Evolutionary conservation across 2,888 invertebrate genomes (phyloP).

Genomic region (Amaurobius ferox): DNA sequence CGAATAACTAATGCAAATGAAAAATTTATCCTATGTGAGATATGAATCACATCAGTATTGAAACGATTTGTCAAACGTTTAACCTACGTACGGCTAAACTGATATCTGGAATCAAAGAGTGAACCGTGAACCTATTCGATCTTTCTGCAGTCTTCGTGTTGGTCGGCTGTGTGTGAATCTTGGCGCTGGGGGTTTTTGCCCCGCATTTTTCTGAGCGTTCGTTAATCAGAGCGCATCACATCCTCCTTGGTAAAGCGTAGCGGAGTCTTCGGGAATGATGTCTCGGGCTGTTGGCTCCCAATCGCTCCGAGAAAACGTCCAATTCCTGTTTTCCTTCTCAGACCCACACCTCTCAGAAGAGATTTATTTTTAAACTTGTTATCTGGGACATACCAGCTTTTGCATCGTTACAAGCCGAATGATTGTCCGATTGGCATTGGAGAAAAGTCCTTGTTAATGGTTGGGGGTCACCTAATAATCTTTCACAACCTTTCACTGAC

Average conservation of each 20-base stretch:
- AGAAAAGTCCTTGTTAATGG: neutral
- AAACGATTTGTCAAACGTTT: too few relatives aligned
- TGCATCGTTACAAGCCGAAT: neutral
- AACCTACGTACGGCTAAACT: too few relatives aligned
- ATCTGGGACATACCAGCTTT: slow-evolving; percentile 22
- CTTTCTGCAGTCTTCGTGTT: too few relatives aligned
- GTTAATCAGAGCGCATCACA: slow-evolving; percentile 59
- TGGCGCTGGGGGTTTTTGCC: too few relatives aligned
- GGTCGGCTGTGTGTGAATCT: too few relatives aligned
- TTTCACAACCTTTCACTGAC: neutral
- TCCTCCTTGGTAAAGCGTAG: slow-evolving; percentile 17
- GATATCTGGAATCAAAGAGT: too few relatives aligned
- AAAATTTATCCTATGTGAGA: too few relatives aligned
- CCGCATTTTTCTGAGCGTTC: neutral
- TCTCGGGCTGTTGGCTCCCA: slow-evolving; percentile 16
- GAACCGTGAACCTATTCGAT: too few relatives aligned
- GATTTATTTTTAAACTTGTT: slow-evolving; percentile 43
- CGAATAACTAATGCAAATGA: too few relatives aligned
- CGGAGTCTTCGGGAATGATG: slow-evolving; percentile 7
- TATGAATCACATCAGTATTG: too few relatives aligned
- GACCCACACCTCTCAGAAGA: slow-evolving; percentile 6
- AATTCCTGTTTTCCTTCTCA: slow-evolving; percentile 28
- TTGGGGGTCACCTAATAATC: neutral
- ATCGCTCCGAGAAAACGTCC: slow-evolving; percentile 19
- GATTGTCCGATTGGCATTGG: neutral